phyloP scores from a whole-genome alignment of 2,797 vertebrate genomes.

The Lates japonicus region DNA sequence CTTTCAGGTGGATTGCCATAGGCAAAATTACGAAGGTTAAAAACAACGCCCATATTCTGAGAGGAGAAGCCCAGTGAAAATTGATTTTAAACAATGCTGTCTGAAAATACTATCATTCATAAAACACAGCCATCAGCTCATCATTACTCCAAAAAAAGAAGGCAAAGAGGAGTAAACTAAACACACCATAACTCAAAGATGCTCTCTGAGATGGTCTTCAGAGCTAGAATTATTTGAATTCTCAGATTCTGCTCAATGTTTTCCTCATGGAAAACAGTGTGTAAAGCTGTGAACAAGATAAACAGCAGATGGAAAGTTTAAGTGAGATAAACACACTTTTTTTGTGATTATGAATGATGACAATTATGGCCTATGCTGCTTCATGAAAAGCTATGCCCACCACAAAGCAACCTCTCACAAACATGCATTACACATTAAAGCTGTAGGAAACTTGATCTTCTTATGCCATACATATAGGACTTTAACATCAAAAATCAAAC shows the following conservation, averaged over 20 bases:
- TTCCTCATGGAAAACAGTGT: neutral
- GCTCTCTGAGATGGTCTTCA: neutral
- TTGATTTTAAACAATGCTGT: neutral
- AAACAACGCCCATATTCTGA: constrained; percentile 9
- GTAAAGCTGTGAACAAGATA: no score
- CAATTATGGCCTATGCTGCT: no score
- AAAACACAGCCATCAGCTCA: constrained; percentile 12
- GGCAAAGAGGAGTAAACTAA: neutral
- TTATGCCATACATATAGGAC: no score
- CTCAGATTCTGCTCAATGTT: neutral
- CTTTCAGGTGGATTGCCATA: constrained; percentile 7
- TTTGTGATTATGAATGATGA: no score
- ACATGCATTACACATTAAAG: no score
- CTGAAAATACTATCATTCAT: constrained; percentile 2
- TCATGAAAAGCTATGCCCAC: no score
- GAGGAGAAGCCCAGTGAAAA: neutral
- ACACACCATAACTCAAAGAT: neutral
- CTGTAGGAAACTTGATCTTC: no score
- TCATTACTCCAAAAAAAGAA: neutral
- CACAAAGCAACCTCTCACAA: no score
- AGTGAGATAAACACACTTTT: neutral
- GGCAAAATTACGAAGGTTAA: constrained; percentile 13
- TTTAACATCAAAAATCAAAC: neutral
- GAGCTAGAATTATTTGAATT: neutral
- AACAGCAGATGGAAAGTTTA: neutral